Conservation (phyloP, 2,113 vertebrate genomes). For the Vicugna pacos region DNA sequence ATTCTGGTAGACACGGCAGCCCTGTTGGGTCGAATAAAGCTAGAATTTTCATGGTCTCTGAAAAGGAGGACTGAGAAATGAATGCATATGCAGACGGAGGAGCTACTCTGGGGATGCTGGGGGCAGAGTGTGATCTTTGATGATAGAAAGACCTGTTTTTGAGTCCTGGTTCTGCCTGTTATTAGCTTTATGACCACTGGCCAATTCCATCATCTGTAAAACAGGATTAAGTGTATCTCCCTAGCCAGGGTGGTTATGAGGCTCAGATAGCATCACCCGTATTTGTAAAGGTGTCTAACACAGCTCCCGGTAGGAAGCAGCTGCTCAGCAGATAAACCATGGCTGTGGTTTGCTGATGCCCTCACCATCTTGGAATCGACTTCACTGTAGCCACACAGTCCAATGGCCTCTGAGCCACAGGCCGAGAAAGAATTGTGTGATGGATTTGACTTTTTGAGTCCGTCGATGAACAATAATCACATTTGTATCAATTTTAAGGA, state of each 20-base stretch:
- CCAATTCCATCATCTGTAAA: background rate
- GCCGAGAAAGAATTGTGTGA: background rate
- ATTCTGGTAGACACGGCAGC: background rate
- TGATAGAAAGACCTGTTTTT: background rate
- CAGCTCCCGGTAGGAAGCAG: background rate
- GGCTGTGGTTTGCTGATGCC: background rate
- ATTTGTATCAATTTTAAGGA: background rate
- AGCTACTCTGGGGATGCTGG: background rate
- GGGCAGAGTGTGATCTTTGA: background rate
- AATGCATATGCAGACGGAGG: background rate
- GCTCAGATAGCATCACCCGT: too few species aligned
- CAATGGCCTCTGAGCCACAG: background rate
- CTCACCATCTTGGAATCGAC: background rate
- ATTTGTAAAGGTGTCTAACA: background rate
- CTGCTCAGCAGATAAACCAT: background rate
- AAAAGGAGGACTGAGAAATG: background rate
- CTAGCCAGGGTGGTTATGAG: background rate
- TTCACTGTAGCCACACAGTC: background rate
- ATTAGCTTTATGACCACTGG: background rate
- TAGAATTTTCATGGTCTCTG: background rate
- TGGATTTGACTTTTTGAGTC: background rate
- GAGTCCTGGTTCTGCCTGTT: background rate
- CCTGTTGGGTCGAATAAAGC: background rate
- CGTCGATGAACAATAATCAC: background rate
- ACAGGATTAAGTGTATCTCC: background rate